Conservation (phyloP, 2,888 invertebrate genomes). For the Drosophila quasianomalipes region DNA sequence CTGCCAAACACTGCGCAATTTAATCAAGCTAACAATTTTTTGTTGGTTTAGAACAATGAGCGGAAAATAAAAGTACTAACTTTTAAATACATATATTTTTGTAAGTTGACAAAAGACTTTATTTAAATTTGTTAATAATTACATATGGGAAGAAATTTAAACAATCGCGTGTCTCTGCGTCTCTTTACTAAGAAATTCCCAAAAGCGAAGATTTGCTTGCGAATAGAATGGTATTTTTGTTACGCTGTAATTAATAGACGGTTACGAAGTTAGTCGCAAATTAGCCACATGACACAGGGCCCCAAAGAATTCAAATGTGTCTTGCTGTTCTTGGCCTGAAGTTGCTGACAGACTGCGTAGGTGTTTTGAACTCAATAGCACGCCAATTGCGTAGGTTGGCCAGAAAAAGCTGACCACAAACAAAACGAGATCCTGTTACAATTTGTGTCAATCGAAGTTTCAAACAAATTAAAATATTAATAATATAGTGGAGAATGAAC, state of each 20-base stretch:
- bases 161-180: constrained; percentile 58
- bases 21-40: constrained; percentile 21
- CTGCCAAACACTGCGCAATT: constrained; percentile 13
- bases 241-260: constrained; percentile 69
- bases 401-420: constrained; percentile 34
- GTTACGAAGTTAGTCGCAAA: constrained; percentile 64
- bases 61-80: constrained; percentile 31
- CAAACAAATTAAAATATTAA: background rate
- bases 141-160: constrained; percentile 53
- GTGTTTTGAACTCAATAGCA: constrained; percentile 37
- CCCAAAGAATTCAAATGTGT: constrained; percentile 45
- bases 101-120: constrained; percentile 46
- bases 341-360: constrained; percentile 42
- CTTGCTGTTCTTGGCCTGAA: constrained; percentile 35
- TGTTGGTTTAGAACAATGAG: constrained; percentile 34
- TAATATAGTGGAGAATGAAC: background rate
- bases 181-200: constrained; percentile 43
- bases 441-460: constrained; percentile 32
- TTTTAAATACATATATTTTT: constrained; percentile 19
- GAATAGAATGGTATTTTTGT: constrained; percentile 55
- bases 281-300: constrained; percentile 66
- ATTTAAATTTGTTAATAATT: constrained; percentile 57
- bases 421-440: constrained; percentile 52
- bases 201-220: constrained; percentile 47
- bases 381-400: constrained; percentile 33